These are phyloP conservation scores for Danio tinwini DNA, from an alignment of 2,797 vertebrate species.

Conservation along the genomic window DNA sequence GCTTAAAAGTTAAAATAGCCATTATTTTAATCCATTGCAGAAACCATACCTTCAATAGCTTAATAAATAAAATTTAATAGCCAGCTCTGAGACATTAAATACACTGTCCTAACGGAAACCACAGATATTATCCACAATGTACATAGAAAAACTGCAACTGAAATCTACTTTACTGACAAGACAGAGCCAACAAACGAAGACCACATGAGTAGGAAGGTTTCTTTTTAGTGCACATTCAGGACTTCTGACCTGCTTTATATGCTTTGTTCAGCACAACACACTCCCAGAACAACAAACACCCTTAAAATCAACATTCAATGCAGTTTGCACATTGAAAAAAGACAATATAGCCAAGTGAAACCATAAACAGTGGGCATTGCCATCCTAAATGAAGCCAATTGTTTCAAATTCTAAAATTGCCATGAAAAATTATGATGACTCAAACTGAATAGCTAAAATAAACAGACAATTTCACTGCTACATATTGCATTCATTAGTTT, in stretches of 20 bases:
- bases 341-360: background rate
- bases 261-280: conserved; percentile 8
- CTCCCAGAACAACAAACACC: background rate
- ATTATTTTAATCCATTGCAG: too few relatives aligned
- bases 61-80: too few relatives aligned
- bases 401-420: background rate
- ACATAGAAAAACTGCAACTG: background rate
- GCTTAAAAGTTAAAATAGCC: too few relatives aligned
- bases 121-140: background rate
- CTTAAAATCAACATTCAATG: background rate
- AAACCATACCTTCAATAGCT: too few relatives aligned
- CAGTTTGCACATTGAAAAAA: background rate
- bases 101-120: background rate
- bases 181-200: conserved; percentile 7
- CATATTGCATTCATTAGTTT: too few relatives aligned
- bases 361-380: background rate
- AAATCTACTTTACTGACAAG: background rate
- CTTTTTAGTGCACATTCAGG: conserved; percentile 11
- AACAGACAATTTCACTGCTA: too few relatives aligned
- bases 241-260: conserved; percentile 1
- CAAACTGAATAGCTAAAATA: background rate
- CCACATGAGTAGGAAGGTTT: conserved; percentile 8
- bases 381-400: background rate
- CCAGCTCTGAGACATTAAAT: background rate
- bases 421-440: background rate